Evolutionary conservation across 2,113 vertebrate genomes (phyloP).

Genomic region (Acanthisitta chloris): DNA sequence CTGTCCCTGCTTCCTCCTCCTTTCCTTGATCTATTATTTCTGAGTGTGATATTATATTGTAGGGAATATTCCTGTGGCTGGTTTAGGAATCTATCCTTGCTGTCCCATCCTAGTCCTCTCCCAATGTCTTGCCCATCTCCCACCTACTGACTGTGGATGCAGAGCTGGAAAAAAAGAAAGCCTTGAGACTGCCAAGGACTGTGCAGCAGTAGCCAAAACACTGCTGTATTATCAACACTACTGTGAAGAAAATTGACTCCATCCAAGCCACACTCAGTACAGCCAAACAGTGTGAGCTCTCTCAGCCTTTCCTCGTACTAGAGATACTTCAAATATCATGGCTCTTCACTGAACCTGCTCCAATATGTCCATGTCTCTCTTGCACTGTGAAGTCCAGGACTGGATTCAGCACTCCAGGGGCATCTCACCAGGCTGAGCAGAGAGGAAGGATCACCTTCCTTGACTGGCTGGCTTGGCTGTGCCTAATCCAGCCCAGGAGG

Average conservation of each 20-base stretch:
- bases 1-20: background rate
- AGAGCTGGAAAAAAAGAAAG: background rate
- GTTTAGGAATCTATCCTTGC: background rate
- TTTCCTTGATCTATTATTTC: background rate
- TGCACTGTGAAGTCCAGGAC: background rate
- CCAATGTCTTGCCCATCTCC: background rate
- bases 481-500: background rate
- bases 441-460: background rate
- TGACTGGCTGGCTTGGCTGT: accelerated
- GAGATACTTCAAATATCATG: background rate
- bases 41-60: background rate
- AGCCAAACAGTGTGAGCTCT: background rate
- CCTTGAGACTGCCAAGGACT: background rate
- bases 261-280: background rate
- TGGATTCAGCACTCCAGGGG: background rate
- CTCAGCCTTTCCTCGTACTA: background rate
- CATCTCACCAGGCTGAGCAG: background rate
- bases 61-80: background rate
- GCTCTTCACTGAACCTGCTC: background rate
- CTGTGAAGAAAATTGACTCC: background rate
- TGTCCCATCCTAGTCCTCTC: background rate
- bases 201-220: background rate
- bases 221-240: background rate
- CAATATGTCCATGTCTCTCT: background rate
- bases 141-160: background rate